Conservation (phyloP, 2,113 vertebrate species). For the Nothobranchius kuhntae region DNA sequence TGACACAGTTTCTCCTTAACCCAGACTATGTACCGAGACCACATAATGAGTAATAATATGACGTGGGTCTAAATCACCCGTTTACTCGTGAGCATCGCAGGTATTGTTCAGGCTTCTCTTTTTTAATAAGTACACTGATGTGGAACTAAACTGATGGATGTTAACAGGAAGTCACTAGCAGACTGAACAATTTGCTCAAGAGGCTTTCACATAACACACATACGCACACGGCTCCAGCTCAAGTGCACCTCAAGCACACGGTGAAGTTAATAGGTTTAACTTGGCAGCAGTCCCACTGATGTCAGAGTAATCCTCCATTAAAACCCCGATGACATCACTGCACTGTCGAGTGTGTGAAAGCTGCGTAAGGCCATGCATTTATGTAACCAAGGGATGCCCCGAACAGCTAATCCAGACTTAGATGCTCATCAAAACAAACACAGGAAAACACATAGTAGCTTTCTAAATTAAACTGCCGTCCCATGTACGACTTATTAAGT, state of each 20-base stretch:
- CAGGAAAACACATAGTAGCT: constrained; percentile 20
- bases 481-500: background rate
- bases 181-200: constrained; percentile 9
- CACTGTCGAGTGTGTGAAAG: constrained; percentile 33
- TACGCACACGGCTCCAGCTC: constrained; percentile 33
- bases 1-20: background rate
- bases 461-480: constrained; percentile 24
- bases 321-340: constrained; percentile 71
- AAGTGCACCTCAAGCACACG: constrained; percentile 53
- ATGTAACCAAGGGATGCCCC: constrained; percentile 27
- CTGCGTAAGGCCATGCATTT: constrained; percentile 30
- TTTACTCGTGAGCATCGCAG: constrained; percentile 10
- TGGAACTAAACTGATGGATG: constrained; percentile 27
- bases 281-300: constrained; percentile 64
- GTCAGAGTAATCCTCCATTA: constrained; percentile 75
- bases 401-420: constrained; percentile 61
- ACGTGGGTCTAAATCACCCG: constrained; percentile 10
- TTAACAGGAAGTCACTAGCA: background rate
- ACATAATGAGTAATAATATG: constrained; percentile 14
- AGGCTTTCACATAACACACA: constrained; percentile 38
- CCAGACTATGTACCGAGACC: background rate
- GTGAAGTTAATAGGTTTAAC: constrained; percentile 73
- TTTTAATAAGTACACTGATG: constrained; percentile 15
- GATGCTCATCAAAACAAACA: constrained; percentile 47
- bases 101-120: constrained; percentile 5